These are phyloP conservation scores for Pygathrix nemaeus DNA, from an alignment of 2,113 vertebrate genomes.

Conservation along the genomic window DNA sequence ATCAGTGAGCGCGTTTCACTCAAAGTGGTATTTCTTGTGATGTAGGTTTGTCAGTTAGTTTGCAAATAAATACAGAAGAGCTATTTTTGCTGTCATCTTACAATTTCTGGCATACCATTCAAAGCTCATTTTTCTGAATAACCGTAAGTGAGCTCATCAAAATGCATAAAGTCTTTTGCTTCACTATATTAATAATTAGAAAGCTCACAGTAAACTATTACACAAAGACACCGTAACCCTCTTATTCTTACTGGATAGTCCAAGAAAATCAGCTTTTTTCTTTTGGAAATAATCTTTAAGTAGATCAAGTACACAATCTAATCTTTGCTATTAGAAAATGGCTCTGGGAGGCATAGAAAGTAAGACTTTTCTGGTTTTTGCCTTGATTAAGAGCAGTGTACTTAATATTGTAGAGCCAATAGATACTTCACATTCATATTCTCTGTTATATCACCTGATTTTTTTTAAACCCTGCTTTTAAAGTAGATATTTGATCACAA, in stretches of 20 bases:
- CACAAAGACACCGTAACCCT: slow-evolving; percentile 9
- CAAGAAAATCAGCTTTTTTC: slow-evolving; percentile 63
- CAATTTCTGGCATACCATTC: slow-evolving; percentile 63
- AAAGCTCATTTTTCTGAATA: slow-evolving; percentile 72
- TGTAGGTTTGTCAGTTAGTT: slow-evolving; percentile 76
- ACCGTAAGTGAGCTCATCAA: slow-evolving; percentile 65
- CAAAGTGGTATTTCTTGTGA: slow-evolving; percentile 72
- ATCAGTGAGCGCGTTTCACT: slow-evolving; percentile 67
- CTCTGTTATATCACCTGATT: background rate
- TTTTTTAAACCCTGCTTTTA: background rate
- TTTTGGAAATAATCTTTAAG: slow-evolving; percentile 34
- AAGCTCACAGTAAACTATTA: slow-evolving; percentile 49
- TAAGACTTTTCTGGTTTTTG: background rate
- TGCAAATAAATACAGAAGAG: slow-evolving; percentile 79
- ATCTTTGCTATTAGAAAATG: slow-evolving; percentile 29
- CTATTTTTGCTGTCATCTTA: slow-evolving; percentile 77
- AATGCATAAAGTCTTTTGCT: slow-evolving; percentile 54
- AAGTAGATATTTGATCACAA: background rate
- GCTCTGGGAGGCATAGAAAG: background rate
- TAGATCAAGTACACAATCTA: background rate
- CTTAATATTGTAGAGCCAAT: background rate
- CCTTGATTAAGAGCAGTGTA: background rate
- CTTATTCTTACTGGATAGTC: slow-evolving; percentile 64
- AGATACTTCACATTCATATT: background rate
- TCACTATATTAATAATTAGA: slow-evolving; percentile 62